Percentiles rank a stretch among this genome's conserved stretches.
Evolutionary conservation across 92 coral and sea anemone genomes (phyloP).

Genomic region (Porites evermanni): DNA sequence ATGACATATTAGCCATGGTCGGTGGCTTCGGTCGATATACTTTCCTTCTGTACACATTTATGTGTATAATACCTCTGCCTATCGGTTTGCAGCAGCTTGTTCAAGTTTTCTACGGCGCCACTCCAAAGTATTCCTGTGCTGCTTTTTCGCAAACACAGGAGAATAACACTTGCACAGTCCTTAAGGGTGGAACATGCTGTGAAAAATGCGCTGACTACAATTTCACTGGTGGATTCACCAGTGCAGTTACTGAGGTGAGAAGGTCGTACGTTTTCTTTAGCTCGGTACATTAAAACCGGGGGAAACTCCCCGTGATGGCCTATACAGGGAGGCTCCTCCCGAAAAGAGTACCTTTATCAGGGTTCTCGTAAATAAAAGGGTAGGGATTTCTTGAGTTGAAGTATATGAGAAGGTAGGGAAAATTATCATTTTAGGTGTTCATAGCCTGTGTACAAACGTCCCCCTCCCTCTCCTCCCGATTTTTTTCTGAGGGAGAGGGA

Average conservation of each 20-base stretch:
- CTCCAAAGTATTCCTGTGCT: constrained; percentile 69
- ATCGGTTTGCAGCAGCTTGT: constrained; percentile 82
- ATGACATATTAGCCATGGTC: constrained; percentile 72
- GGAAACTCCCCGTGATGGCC: too few relatives aligned
- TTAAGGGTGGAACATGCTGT: constrained; percentile 55
- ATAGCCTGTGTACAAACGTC: too few relatives aligned
- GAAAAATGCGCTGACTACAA: constrained; percentile 68
- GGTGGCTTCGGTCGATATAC: constrained; percentile 89
- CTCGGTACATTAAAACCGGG: too few relatives aligned
- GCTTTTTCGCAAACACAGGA: neutral
- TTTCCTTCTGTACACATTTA: constrained; percentile 66
- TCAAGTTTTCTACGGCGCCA: constrained; percentile 85
- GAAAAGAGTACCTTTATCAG: too few relatives aligned
- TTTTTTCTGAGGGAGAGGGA: too few relatives aligned
- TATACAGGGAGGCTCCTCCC: too few relatives aligned
- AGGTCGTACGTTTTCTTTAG: neutral
- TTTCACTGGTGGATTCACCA: constrained; percentile 65
- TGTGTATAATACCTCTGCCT: constrained; percentile 80
- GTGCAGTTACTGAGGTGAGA: constrained; percentile 87
- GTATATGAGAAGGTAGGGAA: too few relatives aligned
- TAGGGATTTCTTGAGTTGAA: too few relatives aligned
- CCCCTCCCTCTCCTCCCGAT: too few relatives aligned
- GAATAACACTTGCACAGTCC: constrained; percentile 53
- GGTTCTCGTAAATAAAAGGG: too few relatives aligned
- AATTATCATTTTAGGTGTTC: too few relatives aligned